These are phyloP conservation scores for Drosophila tropicalis DNA, from an alignment of 1,140 invertebrate genomes.

Conservation along the genomic window DNA sequence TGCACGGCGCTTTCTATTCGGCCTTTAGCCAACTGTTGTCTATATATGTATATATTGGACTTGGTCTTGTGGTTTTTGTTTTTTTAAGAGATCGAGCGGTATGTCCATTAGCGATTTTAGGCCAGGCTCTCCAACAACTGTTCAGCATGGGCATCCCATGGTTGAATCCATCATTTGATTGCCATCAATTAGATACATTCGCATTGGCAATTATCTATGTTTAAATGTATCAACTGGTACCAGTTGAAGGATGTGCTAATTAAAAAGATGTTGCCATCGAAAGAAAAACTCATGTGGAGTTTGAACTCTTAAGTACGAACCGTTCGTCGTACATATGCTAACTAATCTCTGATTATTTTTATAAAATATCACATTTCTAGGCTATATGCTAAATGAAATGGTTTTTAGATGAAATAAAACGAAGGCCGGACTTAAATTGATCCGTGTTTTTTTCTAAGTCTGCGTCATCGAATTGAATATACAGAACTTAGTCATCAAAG, in stretches of 20 bases:
- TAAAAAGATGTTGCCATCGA: constrained; percentile 38
- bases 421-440: constrained; percentile 5
- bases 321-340: constrained; percentile 47
- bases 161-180: constrained; percentile 52
- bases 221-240: constrained; percentile 71
- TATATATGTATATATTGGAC: constrained; percentile 50
- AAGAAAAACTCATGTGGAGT: constrained; percentile 8
- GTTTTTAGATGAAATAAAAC: background rate
- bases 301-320: constrained; percentile 10
- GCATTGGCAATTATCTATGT: constrained; percentile 61
- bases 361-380: constrained; percentile 15
- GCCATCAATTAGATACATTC: constrained; percentile 60
- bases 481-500: constrained; percentile 55
- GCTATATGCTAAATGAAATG: constrained; percentile 10
- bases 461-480: no score
- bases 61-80: constrained; percentile 54
- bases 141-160: constrained; percentile 13
- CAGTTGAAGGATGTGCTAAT: constrained; percentile 78
- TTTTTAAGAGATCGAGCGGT: constrained; percentile 11
- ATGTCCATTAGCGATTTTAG: constrained; percentile 53
- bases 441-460: background rate
- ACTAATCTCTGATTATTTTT: constrained; percentile 52
- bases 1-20: constrained; percentile 60
- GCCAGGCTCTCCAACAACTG: constrained; percentile 66
- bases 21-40: constrained; percentile 60